phyloP scores from a whole-genome alignment of 2,113 vertebrate species.

The Progne subis region DNA sequence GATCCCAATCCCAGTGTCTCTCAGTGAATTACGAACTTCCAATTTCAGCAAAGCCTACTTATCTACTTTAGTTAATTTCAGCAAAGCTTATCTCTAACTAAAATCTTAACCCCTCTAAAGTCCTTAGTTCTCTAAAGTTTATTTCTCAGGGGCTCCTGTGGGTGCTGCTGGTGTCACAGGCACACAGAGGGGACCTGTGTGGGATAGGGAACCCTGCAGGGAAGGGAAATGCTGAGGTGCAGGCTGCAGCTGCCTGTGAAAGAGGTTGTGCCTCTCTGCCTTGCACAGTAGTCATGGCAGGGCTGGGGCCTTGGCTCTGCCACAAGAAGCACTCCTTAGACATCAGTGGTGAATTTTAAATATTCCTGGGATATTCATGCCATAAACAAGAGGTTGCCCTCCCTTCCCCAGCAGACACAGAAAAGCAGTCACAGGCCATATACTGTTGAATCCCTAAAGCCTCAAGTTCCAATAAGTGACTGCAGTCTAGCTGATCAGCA shows the following conservation, averaged over 20 bases:
- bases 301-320: neutral
- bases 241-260: neutral
- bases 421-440: neutral
- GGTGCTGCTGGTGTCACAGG: neutral
- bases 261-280: neutral
- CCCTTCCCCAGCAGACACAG: neutral
- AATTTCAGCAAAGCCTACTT: too few relatives aligned
- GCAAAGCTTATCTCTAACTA: too few relatives aligned
- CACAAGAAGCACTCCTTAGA: neutral
- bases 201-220: neutral
- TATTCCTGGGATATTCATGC: neutral
- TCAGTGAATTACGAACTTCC: too few relatives aligned
- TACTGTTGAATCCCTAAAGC: neutral
- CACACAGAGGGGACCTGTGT: fast-evolving
- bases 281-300: neutral
- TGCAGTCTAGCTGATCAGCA: neutral
- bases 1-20: too few relatives aligned
- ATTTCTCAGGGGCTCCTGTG: too few relatives aligned
- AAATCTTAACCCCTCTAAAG: too few relatives aligned
- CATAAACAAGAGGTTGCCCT: neutral
- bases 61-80: too few relatives aligned
- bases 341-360: neutral
- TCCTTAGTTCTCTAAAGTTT: too few relatives aligned
- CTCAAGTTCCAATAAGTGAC: neutral
- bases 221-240: neutral